Percentiles rank a stretch among this genome's conserved stretches.
Conservation (phyloP, 2,888 invertebrate genomes). For the Ommatoiulus sabulosus region DNA sequence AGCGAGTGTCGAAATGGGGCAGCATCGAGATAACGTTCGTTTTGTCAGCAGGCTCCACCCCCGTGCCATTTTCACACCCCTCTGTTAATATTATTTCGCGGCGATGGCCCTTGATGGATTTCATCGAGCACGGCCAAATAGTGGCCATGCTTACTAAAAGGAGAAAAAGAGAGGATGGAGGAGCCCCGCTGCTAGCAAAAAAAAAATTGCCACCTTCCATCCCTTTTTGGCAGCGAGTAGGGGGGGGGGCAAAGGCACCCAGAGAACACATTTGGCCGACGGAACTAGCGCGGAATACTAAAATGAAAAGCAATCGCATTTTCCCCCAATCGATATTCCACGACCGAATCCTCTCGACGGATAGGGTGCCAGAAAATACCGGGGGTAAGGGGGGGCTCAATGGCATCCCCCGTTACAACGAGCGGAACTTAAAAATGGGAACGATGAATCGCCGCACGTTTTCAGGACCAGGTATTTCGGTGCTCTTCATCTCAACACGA, state of each 20-base stretch:
- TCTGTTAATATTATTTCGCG: not conserved
- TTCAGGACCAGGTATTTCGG: too few relatives aligned
- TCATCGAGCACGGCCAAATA: not conserved
- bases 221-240: not conserved
- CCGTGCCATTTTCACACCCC: not conserved
- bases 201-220: constrained; percentile 18
- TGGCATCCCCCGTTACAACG: too few relatives aligned
- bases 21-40: not conserved
- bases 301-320: constrained; percentile 12
- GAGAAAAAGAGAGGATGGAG: not conserved
- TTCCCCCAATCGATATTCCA: not conserved
- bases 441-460: too few relatives aligned
- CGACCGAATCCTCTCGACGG: not conserved
- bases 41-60: not conserved
- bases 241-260: not conserved
- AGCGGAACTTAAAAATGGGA: too few relatives aligned
- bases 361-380: not conserved
- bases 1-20: not conserved
- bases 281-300: not conserved
- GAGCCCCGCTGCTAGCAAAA: not conserved
- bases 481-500: too few relatives aligned
- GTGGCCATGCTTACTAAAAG: not conserved
- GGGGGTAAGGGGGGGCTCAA: not conserved
- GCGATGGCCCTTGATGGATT: not conserved
- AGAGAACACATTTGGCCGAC: not conserved